A percentile compares a stretch with the other conserved stretches of the same genome.
Evolutionary conservation across 2,797 vertebrate genomes (phyloP).

Genomic region (Tachyglossus aculeatus): DNA sequence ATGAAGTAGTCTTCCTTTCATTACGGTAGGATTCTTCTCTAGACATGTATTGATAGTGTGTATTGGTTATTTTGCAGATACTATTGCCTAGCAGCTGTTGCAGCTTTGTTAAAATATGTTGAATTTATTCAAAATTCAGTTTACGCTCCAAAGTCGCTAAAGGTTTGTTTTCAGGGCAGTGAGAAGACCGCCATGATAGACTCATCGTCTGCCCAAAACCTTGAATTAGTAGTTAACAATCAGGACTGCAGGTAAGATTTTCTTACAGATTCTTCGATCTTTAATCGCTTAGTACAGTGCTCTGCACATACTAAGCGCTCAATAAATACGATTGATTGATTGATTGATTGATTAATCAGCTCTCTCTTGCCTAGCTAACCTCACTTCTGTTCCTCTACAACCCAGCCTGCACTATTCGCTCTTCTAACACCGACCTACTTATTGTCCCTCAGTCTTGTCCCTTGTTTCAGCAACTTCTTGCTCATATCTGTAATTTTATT

Average conservation of each 20-base stretch:
- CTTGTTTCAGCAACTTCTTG: too few species aligned
- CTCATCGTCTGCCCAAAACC: constrained; percentile 88
- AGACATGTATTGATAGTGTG: background rate
- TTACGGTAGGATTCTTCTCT: too few species aligned
- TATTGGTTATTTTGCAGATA: constrained; percentile 78
- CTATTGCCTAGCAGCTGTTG: constrained; percentile 93
- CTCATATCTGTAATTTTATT: too few species aligned
- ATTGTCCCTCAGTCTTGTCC: too few species aligned
- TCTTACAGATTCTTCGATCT: background rate
- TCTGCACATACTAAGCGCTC: background rate
- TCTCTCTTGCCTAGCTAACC: too few species aligned
- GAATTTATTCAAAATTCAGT: constrained; percentile 95
- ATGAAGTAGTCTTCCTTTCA: too few species aligned
- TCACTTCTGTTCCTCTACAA: too few species aligned
- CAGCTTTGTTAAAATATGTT: constrained; percentile 93
- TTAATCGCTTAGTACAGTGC: background rate
- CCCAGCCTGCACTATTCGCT: too few species aligned
- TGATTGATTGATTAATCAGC: too few species aligned
- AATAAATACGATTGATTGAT: too few species aligned
- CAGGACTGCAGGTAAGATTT: constrained; percentile 86
- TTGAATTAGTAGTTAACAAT: constrained; percentile 93
- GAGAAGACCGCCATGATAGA: constrained; percentile 98
- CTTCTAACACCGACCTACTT: too few species aligned
- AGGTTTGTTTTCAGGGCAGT: constrained; percentile 93
- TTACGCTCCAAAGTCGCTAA: constrained; percentile 92